Evolutionary conservation across 2,888 invertebrate genomes (phyloP), one percentile per base, ranked within the genome.

Genomic region (Catocala nupta): DNA sequence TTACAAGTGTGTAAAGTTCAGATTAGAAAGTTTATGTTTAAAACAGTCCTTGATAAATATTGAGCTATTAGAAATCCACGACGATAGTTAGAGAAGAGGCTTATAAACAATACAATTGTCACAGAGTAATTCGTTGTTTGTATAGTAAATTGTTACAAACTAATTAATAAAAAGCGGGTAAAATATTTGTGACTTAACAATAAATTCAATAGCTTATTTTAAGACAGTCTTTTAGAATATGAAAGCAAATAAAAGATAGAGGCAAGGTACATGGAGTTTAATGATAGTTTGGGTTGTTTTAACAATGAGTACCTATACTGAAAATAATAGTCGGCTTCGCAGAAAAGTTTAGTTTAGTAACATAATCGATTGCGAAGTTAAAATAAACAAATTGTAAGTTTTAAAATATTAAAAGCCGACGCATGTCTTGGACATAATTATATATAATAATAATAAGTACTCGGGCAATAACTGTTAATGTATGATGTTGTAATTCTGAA

Each of bases 151-250:
- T 84, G 82, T 85, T 86, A 86, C 67, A 75, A 88, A 88, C 87
- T 91, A 89, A 90, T 87, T 83, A 75, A 71, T 84, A 81, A 82
- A 83, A 87, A 89, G 83, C 82, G 77, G 84, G 82, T 87, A 89
- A 86, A 87, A 88, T 86, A 88, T 94, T 94, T 94, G 93, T 93
- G 93, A 93, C 93, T 91, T 92, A 92, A 88, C 75, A 86, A 90
- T 91, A 90, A 89, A 89, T 90, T 90, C 85, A 89, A 87, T 91
- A 90, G 89, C 92, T 92, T 93, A 92, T 83, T 80, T 90, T 89
- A 93, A 93, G 92, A 92, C 93, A 94, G 93, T 94, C 93, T 94
- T 93, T 91, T 91, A 90, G 87, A 90, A 87, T 86, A 88, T 88
- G 85, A 86, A 88, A 87, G 81, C 71, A 77, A 77, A 77, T 77